Evolutionary conservation across 2,888 invertebrate genomes (phyloP).

Genomic region (Spodoptera exigua): DNA sequence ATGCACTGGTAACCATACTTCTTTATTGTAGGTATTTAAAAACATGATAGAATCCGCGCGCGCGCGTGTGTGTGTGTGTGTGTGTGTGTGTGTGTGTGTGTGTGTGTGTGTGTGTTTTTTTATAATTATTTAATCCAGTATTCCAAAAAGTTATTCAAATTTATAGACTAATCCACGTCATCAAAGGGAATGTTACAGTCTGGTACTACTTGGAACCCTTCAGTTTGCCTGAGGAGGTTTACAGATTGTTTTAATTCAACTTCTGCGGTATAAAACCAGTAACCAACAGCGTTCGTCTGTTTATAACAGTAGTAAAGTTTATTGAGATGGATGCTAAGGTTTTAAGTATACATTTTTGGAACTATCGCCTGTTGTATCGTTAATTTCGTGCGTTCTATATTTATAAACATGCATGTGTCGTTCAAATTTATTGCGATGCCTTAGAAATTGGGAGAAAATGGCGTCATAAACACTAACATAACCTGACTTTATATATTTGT

Average conservation of each 20-base stretch:
- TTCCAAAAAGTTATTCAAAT: conserved; percentile 7
- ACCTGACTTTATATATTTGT: no score
- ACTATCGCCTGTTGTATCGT: no score
- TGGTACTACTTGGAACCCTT: conserved; percentile 2
- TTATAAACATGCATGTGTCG: neutral
- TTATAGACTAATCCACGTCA: conserved; percentile 4
- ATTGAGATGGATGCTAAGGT: conserved; percentile 5
- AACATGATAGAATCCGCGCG: no score
- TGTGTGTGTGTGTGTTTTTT: no score
- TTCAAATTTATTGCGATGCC: no score
- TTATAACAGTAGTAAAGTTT: conserved; percentile 13
- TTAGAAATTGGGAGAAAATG: no score
- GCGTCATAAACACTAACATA: no score
- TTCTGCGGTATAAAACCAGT: conserved; percentile 34
- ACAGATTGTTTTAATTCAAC: conserved; percentile 19
- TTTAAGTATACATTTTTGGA: neutral
- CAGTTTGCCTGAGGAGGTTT: conserved; percentile 13
- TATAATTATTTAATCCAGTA: no score
- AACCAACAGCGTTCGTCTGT: conserved; percentile 5
- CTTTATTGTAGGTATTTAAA: no score
- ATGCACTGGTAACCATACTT: no score
- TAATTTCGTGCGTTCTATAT: neutral
- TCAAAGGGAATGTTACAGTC: conserved; percentile 17
- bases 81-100: no score
- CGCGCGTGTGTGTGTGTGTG: no score